Percentiles rank a stretch among this genome's conserved stretches.
Evolutionary conservation across 23 tunicate genomes (phyloP).

Genomic region (Styela plicata): DNA sequence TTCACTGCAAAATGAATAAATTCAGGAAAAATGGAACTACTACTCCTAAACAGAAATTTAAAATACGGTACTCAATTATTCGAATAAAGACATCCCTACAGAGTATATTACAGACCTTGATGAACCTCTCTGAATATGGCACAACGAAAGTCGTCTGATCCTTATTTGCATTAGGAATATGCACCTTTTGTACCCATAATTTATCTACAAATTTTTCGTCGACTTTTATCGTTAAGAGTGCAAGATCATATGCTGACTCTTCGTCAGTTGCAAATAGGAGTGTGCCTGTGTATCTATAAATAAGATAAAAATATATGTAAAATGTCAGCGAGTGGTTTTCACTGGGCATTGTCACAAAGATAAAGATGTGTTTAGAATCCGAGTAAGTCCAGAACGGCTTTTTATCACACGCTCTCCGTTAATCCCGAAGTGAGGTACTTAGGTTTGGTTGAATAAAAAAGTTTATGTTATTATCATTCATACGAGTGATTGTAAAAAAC

Average conservation of each 20-base stretch:
- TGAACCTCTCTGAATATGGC: not conserved
- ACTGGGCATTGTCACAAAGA: not conserved
- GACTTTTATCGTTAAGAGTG: slow-evolving; percentile 8
- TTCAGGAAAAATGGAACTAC: no score
- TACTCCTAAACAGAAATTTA: no score
- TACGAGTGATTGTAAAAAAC: no score
- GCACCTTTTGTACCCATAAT: not conserved
- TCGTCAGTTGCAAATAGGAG: slow-evolving; percentile 14
- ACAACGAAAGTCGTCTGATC: not conserved
- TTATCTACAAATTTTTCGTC: not conserved
- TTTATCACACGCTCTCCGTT: no score
- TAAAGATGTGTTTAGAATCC: no score
- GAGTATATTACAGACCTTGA: not conserved
- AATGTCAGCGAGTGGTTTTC: not conserved
- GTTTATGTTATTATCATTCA: no score
- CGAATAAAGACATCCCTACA: no score
- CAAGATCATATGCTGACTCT: slow-evolving; percentile 17
- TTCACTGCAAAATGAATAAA: no score
- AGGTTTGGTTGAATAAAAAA: no score
- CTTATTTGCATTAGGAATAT: not conserved
- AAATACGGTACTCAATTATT: no score
- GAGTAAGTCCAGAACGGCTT: no score
- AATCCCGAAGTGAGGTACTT: no score
- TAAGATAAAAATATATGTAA: not conserved
- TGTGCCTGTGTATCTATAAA: not conserved